Conservation (phyloP, 1,140 invertebrate genomes). For the Ditylenchus dipsaci region DNA sequence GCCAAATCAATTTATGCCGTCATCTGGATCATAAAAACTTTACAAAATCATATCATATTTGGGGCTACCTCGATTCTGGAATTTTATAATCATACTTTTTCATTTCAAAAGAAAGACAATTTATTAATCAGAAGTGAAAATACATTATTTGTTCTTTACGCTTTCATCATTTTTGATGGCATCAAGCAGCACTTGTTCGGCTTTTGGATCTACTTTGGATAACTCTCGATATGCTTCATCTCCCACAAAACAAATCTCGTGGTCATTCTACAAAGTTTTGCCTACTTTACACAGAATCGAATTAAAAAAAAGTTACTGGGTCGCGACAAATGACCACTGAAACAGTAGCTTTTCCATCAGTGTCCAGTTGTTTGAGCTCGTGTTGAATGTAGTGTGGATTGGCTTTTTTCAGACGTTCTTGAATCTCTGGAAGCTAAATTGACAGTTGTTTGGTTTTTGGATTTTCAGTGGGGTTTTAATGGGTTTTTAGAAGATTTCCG, state of each 20-base stretch:
- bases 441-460: no score
- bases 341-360: conserved; percentile 91
- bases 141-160: background rate
- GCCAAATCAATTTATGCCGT: no score
- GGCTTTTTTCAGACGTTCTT: conserved; percentile 70
- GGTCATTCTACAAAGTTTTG: conserved; percentile 69
- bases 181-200: conserved; percentile 73
- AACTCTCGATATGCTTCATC: conserved; percentile 85
- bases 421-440: conserved; percentile 69
- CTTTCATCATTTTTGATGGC: conserved; percentile 65
- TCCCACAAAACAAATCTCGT: conserved; percentile 98
- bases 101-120: no score
- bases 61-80: no score
- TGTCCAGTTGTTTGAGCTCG: conserved; percentile 80
- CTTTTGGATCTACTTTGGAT: conserved; percentile 78
- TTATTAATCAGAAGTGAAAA: no score
- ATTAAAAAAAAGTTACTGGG: conserved; percentile 61
- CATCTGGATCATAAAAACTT: no score
- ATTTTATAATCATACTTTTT: no score
- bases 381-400: conserved; percentile 74
- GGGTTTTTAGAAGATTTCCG: no score
- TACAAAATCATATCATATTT: no score
- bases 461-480: no score
- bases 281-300: background rate
- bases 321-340: conserved; percentile 90